Evolutionary conservation across 2,888 invertebrate species (phyloP), one percentile per base, ranked within the genome.

Genomic region (Sinhomidia bicolor): DNA sequence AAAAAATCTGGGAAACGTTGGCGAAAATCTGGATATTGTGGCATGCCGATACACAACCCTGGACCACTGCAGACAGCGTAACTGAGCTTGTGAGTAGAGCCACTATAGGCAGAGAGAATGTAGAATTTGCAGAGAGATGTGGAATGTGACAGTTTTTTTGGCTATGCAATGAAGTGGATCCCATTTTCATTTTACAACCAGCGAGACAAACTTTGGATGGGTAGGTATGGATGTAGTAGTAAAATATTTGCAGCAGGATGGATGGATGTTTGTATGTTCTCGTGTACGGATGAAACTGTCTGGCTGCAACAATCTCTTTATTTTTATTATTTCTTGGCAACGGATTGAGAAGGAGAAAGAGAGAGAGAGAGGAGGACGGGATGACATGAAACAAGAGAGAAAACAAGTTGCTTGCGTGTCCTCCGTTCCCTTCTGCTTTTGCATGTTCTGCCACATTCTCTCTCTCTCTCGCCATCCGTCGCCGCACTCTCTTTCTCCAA

Each of bases 91-190:
- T 6, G 41, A 41, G 41, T 41, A 41, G 4, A 41, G 4, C 9
- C 41, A 9, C 41, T 41, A 41, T 6, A 41, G 4, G 41, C 6
- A 41, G 41, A 41, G n/a, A n/a, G n/a, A n/a, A n/a, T n/a, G n/a
- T n/a, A n/a, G n/a, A n/a, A n/a, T n/a, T n/a, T n/a, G n/a, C n/a
- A n/a, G n/a, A n/a, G n/a, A n/a, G n/a, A n/a, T n/a, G 6, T 51
- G 20, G 20, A 5, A 57, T 57, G 2, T 57, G n/a, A 17, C 6
- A 20, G 3, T n/a, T 51, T 51, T 57, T 57, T 57, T 57, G 57
- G 57, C 57, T 57, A n/a, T 32, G 62, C 2, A 65, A 65, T 65
- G 32, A 65, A 65, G 62, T 32, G 62, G 62, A 65, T 65, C 62
- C 62, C 32, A 65, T 65, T 65, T 65, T n/a, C 62, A 65, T 60